Base-by-base conservation (phyloP, 2,797 vertebrate species). In the Phalanger gymnotis region DNA sequence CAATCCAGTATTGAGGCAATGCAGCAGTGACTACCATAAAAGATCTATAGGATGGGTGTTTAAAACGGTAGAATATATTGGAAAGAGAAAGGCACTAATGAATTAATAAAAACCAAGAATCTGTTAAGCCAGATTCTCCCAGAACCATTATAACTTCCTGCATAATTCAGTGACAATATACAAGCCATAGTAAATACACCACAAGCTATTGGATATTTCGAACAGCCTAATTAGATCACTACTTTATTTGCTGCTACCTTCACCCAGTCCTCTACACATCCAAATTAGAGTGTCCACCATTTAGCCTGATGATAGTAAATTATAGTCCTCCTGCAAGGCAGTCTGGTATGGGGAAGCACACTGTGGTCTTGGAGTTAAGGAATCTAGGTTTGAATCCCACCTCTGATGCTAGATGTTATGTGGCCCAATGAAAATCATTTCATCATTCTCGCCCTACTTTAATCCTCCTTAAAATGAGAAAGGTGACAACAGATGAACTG, bases 81-180 rank as follows among this genome's bases (percentile, higher is more conserved):
- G 87, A 92, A 96, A 93, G 16, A 95, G 52, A 95, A 40, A 47
- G 14, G 54, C 2, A 51, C 7, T 53, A 95, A 94, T 61, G 40
- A 92, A 93, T 40, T 94, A 90, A 95, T 90, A 94, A 96, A 97
- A 94, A 54, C 19, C 27, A 52, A 90, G 90, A 16, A n/a, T 94
- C 55, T 25, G 31, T 54, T 57, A 97, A 96, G 34, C 90, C 54
- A 66, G 3, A 87, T 34, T 93, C 34, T 11, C 90, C 40, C 53
- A 31, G 87, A 5, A 89, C 13, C 54, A 56, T 92, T 93, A 91
- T 40, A 91, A 94, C 30, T 57, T 93, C 53, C 53, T 55, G 56
- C 52, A 57, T 94, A 90, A 93, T 91, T 94, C 92, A 93, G 6
- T 93, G 87, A 91, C 92, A 91, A 19, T 58, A 7, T 55, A 51